These are phyloP conservation scores for Simalia tracyae DNA, from an alignment of 2,797 vertebrate genomes.

Conservation along the genomic window DNA sequence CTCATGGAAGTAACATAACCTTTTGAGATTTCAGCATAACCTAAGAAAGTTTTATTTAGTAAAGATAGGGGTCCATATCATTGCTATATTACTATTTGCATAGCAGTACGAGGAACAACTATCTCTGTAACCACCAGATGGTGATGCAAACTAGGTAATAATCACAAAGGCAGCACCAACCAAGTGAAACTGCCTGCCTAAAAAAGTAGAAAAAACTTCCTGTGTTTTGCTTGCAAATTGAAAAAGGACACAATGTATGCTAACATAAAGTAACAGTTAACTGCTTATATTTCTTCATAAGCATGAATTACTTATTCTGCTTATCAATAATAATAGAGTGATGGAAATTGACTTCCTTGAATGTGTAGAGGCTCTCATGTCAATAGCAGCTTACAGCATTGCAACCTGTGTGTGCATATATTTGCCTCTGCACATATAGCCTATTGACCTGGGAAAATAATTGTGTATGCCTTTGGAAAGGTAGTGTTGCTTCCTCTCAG, in stretches of 20 bases:
- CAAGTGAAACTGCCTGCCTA: background rate
- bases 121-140: constrained; percentile 11
- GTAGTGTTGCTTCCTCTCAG: background rate
- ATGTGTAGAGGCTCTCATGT: background rate
- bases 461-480: background rate
- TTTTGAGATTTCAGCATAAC: too few relatives aligned
- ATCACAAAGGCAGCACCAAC: background rate
- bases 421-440: background rate
- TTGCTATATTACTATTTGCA: background rate
- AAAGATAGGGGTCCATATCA: background rate
- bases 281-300: background rate
- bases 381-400: background rate
- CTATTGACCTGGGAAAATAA: background rate
- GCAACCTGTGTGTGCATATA: background rate
- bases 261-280: background rate
- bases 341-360: background rate
- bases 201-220: background rate
- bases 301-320: background rate
- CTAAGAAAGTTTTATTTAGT: too few relatives aligned
- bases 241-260: background rate
- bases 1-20: too few relatives aligned
- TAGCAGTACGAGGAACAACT: background rate
- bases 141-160: constrained; percentile 11
- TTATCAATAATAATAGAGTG: background rate
- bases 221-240: background rate